A percentile compares a stretch with the other conserved stretches of the same genome.
phyloP scores from a whole-genome alignment of 2,888 invertebrate species.

The Mantis religiosa region DNA sequence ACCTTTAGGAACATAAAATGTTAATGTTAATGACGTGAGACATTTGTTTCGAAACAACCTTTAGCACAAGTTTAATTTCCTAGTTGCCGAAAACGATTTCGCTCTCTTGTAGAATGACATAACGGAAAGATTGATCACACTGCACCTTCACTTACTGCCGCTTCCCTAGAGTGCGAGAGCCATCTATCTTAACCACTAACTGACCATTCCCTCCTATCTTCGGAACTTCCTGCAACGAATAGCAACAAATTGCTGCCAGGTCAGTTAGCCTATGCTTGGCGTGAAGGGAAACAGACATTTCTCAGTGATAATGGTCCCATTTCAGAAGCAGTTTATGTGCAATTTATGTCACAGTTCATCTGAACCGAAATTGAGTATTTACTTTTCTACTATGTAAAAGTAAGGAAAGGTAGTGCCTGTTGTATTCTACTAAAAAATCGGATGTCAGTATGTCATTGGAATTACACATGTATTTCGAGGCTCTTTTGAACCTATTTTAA shows the following conservation, averaged over 20 bases:
- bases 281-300: neutral
- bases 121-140: neutral
- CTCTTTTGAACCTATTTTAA: too few relatives aligned
- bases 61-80: neutral
- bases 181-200: neutral
- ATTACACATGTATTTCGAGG: too few relatives aligned
- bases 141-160: neutral
- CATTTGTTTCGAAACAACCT: neutral
- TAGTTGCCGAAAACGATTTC: neutral
- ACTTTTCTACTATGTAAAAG: too few relatives aligned
- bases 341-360: too few relatives aligned
- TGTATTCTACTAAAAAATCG: too few relatives aligned
- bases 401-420: too few relatives aligned
- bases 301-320: too few relatives aligned
- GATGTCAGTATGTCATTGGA: too few relatives aligned
- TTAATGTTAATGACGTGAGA: neutral
- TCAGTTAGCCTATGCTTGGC: neutral
- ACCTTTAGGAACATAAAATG: too few relatives aligned
- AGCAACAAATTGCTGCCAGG: neutral
- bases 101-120: neutral
- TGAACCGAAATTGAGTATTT: too few relatives aligned
- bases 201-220: neutral
- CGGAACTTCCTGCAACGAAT: neutral
- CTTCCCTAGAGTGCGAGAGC: neutral
- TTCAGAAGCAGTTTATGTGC: too few relatives aligned